Evolutionary conservation across 1,140 invertebrate genomes (phyloP), one percentile per base, ranked within the genome.

Genomic region (Sinella curviseta): DNA sequence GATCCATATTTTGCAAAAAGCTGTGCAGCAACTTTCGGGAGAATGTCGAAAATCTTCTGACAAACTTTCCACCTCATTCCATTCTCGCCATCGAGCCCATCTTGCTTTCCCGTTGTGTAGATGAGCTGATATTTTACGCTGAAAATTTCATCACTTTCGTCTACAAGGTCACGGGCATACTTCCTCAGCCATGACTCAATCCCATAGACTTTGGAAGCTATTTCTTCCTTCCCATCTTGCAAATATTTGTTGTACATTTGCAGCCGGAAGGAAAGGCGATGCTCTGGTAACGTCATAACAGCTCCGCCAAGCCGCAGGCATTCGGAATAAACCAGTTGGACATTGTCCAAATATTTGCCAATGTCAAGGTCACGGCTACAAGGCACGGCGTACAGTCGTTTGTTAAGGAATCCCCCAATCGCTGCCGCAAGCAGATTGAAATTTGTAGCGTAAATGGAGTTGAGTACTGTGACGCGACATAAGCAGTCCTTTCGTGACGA

Each of bases 91-190:
- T 67, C 77, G 20, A 82, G 54, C 1, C 75, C 36, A 17, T 34
- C 16, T 60, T 82, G 83, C 33, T 70, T 48, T 3, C 83, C 83
- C 4, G 82, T 16, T 14, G 83, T 81, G 36, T 83, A 83, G 17
- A 83, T 79, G 0, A 83, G 31, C 35, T 83, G 83, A 54, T 83
- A 83, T 30, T 83, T 82, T n/a, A 82, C 78, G 16, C 77, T 77
- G 0, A 82, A 67, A 70, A 83, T 79, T 60, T 83, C 83, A 24
- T 83, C 83, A 14, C 77, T 76, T 39, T 83, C 83, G 34, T 83
- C 83, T 1, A 83, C 39, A 48, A 83, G 67, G 34, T 83, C 83
- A 17, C 81, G 35, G 0, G 60, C 39, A 60, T 81, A 34, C 0
- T 24, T 24, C 17, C 77, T 60, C 1, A 82, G n/a, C 17, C 30